Evolutionary conservation across 2,797 vertebrate genomes (phyloP), one percentile per base, ranked within the genome.

Genomic region (Gymnodraco acuticeps): DNA sequence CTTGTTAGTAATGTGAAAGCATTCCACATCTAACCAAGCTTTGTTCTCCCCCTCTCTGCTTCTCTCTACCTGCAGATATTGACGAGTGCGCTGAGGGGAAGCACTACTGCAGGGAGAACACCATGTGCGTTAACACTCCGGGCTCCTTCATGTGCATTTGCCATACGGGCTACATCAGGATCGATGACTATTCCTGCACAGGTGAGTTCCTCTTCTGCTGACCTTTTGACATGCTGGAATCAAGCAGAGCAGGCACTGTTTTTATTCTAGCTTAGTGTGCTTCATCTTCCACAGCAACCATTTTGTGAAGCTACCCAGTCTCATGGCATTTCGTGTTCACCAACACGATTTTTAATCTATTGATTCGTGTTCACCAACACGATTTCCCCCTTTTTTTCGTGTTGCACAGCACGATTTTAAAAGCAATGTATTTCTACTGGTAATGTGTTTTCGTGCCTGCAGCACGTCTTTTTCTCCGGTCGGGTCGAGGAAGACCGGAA

Each of bases 111-210:
- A 94, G 95, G 10, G 97, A 98, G 92, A 99, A 99, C 78, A 97
- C 97, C 16, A 92, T 97, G 94, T 99, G 97, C 3, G 95, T 99
- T 46, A 99, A 99, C 78, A 97, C 96, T 13, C 96, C 96, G 0
- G 97, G 97, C 54, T 98, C 97, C 82, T 98, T 98, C 87, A 96
- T 97, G 96, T 99, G 97, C 85, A 96, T 98, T 91, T 99, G 97
- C 93, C 96, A 95, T 86, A 96, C 95, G 0, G 97, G 97, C 47
- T 98, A 96, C 85, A 96, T 99, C 91, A 95, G 97, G 87, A 98
- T 99, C 70, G 97, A 99, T 86, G 97, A 99, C 87, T 99, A 98
- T 73, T 98, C 97, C 1, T 99, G 97, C 85, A 98, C 97, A 95
- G 97, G 97, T 98, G 95, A 94, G 88, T 65, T 80, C 72, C 70